Conservation (phyloP, 1,140 invertebrate species). For the Panagrolaimus sp. region DNA sequence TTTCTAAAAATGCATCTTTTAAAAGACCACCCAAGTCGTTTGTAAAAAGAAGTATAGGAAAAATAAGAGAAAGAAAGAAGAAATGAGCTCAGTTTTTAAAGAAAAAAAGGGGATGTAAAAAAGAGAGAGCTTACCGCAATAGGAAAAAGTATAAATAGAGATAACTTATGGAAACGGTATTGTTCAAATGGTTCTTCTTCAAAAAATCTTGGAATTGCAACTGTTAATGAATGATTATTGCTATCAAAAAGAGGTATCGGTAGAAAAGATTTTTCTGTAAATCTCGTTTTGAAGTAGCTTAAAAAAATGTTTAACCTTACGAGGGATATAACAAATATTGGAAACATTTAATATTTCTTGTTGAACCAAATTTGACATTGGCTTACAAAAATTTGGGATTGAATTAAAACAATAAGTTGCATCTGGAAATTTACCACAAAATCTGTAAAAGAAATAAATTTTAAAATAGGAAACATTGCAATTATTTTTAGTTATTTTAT, state of each 20-base stretch:
- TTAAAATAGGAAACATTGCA: neutral
- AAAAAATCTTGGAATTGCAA: constrained; percentile 9
- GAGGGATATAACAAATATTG: neutral
- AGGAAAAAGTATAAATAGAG: neutral
- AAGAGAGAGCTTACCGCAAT: neutral
- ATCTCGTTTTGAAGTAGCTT: no score
- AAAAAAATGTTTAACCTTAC: neutral
- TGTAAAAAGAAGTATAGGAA: neutral
- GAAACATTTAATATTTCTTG: neutral
- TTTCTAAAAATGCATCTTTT: neutral
- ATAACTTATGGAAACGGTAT: neutral
- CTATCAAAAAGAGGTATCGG: neutral
- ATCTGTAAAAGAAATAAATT: neutral
- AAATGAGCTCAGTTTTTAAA: neutral
- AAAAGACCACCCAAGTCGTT: neutral
- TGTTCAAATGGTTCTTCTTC: neutral
- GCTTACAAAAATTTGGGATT: neutral
- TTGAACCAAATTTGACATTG: neutral
- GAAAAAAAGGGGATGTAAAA: neutral
- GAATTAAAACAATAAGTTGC: neutral
- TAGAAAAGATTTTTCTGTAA: neutral
- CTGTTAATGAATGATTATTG: neutral
- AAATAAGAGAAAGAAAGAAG: no score
- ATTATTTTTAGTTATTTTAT: no score
- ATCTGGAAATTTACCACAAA: neutral